Evolutionary conservation across 1,140 invertebrate species (phyloP).

Genomic region (Drosophila arizonae): DNA sequence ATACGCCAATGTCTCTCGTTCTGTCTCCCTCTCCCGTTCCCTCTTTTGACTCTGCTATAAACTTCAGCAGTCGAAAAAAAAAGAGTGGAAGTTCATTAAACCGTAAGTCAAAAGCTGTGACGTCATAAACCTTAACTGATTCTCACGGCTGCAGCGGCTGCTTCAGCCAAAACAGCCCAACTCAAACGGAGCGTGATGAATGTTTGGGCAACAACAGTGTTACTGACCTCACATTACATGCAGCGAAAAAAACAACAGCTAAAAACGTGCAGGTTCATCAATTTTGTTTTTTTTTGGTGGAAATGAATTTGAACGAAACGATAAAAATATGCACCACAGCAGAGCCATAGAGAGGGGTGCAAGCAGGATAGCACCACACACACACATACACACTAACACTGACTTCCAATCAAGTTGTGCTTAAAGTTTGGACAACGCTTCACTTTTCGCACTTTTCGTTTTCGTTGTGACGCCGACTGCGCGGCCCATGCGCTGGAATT

Average conservation of each 20-base stretch:
- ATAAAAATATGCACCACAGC: slow-evolving; percentile 4
- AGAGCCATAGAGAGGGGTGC: neutral
- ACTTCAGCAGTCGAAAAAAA: neutral
- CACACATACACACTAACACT: neutral
- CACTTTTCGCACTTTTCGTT: slow-evolving; percentile 80
- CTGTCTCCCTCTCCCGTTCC: neutral
- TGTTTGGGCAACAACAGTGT: slow-evolving; percentile 75
- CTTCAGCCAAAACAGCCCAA: neutral
- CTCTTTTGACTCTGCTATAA: neutral
- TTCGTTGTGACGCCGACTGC: slow-evolving; percentile 57
- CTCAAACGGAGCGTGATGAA: slow-evolving; percentile 72
- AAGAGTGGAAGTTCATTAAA: slow-evolving; percentile 64
- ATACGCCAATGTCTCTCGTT: slow-evolving; percentile 1
- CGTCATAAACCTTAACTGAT: slow-evolving; percentile 66
- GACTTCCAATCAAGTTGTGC: slow-evolving; percentile 16
- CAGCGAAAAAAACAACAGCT: slow-evolving; percentile 25
- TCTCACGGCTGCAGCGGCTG: slow-evolving; percentile 38
- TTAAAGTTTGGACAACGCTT: slow-evolving; percentile 54
- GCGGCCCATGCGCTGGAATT: slow-evolving; percentile 56
- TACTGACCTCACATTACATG: slow-evolving; percentile 80
- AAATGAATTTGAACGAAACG: slow-evolving; percentile 15
- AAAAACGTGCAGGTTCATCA: slow-evolving; percentile 73
- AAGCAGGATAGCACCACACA: slow-evolving; percentile 17
- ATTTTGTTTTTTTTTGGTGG: slow-evolving; percentile 40
- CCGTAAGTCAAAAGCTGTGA: slow-evolving; percentile 46